Conservation (phyloP, 2,888 invertebrate species). For the Andrena minutula region DNA sequence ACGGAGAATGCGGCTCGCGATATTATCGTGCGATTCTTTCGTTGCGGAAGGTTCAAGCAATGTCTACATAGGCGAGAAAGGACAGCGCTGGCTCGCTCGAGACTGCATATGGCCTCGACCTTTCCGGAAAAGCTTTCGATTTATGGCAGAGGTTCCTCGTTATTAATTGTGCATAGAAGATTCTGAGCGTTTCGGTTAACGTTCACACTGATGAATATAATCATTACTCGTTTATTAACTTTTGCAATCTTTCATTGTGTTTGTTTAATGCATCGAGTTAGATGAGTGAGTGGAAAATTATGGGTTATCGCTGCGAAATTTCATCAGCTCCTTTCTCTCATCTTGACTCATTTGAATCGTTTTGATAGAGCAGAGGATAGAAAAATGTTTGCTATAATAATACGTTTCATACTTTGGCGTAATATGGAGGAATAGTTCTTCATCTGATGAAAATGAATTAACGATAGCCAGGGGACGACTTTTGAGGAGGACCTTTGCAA, state of each 20-base stretch:
- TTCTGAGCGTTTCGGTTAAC: background rate
- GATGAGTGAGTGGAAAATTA: conserved; percentile 14
- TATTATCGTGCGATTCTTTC: conserved; percentile 28
- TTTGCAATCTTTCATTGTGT: background rate
- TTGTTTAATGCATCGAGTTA: background rate
- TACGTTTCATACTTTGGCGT: too few species aligned
- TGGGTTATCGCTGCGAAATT: conserved; percentile 15
- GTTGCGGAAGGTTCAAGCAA: conserved; percentile 42
- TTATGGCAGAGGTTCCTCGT: conserved; percentile 30
- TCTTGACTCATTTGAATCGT: background rate
- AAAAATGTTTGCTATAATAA: too few species aligned
- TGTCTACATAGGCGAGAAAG: conserved; percentile 37
- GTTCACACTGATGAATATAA: background rate
- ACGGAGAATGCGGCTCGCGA: conserved; percentile 1
- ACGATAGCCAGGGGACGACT: conserved; percentile 57
- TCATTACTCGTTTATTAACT: background rate
- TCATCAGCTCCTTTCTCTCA: conserved; percentile 12
- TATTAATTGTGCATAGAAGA: background rate
- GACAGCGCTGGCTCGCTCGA: conserved; percentile 20
- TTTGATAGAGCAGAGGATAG: too few species aligned
- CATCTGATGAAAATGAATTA: background rate
- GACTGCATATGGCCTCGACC: conserved; percentile 61
- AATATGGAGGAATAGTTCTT: too few species aligned
- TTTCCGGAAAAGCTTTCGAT: conserved; percentile 65
- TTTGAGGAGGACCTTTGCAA: background rate